phyloP scores from a whole-genome alignment of 2,797 vertebrate genomes.

The Sarcoramphus papa region DNA sequence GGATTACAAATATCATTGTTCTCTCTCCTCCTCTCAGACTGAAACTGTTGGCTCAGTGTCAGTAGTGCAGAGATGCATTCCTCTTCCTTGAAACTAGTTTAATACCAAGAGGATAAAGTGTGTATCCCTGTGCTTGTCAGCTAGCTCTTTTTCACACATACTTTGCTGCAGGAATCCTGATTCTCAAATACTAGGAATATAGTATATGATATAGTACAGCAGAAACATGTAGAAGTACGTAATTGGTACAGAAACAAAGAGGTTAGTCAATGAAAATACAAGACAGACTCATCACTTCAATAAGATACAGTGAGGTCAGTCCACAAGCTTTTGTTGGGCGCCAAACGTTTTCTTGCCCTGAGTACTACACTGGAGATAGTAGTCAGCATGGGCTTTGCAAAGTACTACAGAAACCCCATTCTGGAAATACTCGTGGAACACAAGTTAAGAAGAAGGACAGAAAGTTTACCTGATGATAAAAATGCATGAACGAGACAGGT shows the following conservation, averaged over 20 bases:
- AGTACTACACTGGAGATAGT: background rate
- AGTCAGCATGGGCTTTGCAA: background rate
- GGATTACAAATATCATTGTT: slow-evolving; percentile 22
- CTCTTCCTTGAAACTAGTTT: background rate
- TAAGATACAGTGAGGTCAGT: background rate
- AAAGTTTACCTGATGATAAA: background rate
- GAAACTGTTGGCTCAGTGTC: background rate
- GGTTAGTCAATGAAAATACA: background rate
- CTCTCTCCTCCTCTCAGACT: background rate
- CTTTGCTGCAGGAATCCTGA: background rate
- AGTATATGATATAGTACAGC: background rate
- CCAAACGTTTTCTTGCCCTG: background rate
- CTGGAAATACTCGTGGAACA: background rate
- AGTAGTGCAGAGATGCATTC: background rate
- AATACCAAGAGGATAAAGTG: background rate
- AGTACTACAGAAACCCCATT: background rate
- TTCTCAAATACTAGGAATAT: background rate
- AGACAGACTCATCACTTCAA: background rate
- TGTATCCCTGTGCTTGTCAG: background rate
- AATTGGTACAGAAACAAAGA: background rate
- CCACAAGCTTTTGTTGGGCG: background rate
- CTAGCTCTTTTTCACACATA: background rate
- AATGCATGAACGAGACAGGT: background rate
- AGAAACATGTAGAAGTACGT: background rate
- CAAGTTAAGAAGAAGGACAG: background rate